Conservation (phyloP, 2,113 vertebrate genomes). For the Phrynocephalus versicolor region DNA sequence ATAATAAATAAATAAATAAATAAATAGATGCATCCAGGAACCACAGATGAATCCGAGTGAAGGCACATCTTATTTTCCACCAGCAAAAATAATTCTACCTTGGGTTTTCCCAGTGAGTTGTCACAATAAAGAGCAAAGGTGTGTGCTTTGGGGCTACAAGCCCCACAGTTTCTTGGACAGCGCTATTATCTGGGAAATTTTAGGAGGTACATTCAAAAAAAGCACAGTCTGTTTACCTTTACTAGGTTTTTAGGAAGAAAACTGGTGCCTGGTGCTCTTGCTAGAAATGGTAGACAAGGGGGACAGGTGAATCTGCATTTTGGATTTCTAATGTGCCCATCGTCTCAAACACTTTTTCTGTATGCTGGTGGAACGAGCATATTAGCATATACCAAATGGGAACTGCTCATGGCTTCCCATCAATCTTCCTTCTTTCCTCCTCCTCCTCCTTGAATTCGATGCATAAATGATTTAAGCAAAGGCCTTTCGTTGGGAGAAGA, state of each 20-base stretch:
- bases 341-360: not conserved
- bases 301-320: not conserved
- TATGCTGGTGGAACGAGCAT: not conserved
- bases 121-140: not conserved
- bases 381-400: not conserved
- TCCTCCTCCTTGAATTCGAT: not conserved
- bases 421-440: not conserved
- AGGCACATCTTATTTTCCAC: not conserved
- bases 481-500: not conserved
- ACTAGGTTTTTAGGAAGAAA: too few species aligned
- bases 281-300: too few species aligned
- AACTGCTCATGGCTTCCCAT: not conserved
- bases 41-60: not conserved
- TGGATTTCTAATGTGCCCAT: not conserved
- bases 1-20: too few species aligned
- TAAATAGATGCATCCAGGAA: not conserved
- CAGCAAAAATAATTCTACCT: not conserved
- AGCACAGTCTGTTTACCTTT: too few species aligned
- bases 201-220: too few species aligned
- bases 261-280: too few species aligned
- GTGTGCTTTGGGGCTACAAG: too few species aligned
- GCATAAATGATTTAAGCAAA: fast-evolving
- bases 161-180: too few species aligned
- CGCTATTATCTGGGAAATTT: too few species aligned
- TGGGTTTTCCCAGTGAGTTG: not conserved